Evolutionary conservation across 2,797 vertebrate genomes (phyloP).

Genomic region (Semotilus atromaculatus): DNA sequence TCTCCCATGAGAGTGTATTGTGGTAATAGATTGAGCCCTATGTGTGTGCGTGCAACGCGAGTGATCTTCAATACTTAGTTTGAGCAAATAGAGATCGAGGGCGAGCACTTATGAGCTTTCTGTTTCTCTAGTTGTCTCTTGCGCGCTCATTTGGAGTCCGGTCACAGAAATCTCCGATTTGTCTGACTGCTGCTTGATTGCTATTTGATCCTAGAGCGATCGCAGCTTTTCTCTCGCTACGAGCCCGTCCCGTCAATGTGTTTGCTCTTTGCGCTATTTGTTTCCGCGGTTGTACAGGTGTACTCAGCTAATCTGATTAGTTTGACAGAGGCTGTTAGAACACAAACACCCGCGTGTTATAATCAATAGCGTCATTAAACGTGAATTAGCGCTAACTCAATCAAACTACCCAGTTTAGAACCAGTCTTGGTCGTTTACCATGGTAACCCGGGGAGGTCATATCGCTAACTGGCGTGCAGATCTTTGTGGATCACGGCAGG

Average conservation of each 20-base stretch:
- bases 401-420: conserved; percentile 59
- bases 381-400: conserved; percentile 61
- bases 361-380: conserved; percentile 64
- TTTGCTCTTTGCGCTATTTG: conserved; percentile 50
- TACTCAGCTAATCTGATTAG: conserved; percentile 57
- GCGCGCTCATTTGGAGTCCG: conserved; percentile 55
- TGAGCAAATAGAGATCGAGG: conserved; percentile 50
- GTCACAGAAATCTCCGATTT: conserved; percentile 46
- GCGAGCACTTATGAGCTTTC: conserved; percentile 34
- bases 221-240: conserved; percentile 14
- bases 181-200: conserved; percentile 41
- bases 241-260: conserved; percentile 6
- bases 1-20: conserved; percentile 46
- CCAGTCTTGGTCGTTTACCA: conserved; percentile 55
- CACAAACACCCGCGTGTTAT: conserved; percentile 55
- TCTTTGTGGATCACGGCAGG: conserved; percentile 42
- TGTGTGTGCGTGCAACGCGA: conserved; percentile 46
- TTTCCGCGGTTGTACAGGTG: conserved; percentile 50
- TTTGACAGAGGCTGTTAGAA: conserved; percentile 57
- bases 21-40: conserved; percentile 60
- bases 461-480: not conserved
- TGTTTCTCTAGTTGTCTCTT: conserved; percentile 39
- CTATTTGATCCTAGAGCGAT: conserved; percentile 48
- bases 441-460: conserved; percentile 52
- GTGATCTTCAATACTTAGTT: conserved; percentile 51